These are phyloP conservation scores for Stercorarius parasiticus DNA, from an alignment of 2,113 vertebrate genomes.

Conservation along the genomic window DNA sequence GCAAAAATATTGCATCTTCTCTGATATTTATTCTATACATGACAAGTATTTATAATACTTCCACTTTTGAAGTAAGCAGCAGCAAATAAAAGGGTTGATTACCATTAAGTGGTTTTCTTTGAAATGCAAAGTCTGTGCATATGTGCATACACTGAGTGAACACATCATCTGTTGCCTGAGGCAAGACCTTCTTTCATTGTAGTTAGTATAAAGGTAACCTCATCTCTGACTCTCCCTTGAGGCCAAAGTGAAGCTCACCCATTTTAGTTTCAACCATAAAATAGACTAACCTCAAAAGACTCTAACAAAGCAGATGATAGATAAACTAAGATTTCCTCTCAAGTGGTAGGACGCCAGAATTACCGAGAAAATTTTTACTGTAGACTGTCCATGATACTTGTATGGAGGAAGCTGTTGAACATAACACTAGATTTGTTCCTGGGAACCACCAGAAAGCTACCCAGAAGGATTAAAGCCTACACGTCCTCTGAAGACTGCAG, in stretches of 20 bases:
- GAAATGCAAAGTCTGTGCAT: neutral
- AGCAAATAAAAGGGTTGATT: neutral
- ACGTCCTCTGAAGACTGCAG: neutral
- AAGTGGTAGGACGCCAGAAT: neutral
- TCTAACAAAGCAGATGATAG: neutral
- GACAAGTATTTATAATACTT: neutral
- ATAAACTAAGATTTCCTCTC: neutral
- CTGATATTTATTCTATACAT: neutral
- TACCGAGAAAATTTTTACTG: neutral
- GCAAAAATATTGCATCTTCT: neutral
- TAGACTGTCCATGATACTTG: neutral
- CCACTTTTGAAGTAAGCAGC: neutral
- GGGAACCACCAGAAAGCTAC: neutral
- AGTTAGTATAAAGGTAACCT: neutral
- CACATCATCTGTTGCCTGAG: neutral
- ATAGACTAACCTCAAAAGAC: neutral
- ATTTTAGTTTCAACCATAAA: neutral
- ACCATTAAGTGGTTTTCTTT: neutral
- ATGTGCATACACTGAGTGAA: neutral
- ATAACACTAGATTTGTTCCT: neutral
- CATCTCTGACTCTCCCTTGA: neutral
- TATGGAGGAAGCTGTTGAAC: neutral
- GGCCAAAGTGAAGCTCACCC: neutral
- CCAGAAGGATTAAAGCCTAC: neutral
- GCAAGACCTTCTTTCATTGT: neutral